These are phyloP conservation scores for Pholis gunnellus DNA, from an alignment of 2,113 vertebrate genomes.

Conservation along the genomic window DNA sequence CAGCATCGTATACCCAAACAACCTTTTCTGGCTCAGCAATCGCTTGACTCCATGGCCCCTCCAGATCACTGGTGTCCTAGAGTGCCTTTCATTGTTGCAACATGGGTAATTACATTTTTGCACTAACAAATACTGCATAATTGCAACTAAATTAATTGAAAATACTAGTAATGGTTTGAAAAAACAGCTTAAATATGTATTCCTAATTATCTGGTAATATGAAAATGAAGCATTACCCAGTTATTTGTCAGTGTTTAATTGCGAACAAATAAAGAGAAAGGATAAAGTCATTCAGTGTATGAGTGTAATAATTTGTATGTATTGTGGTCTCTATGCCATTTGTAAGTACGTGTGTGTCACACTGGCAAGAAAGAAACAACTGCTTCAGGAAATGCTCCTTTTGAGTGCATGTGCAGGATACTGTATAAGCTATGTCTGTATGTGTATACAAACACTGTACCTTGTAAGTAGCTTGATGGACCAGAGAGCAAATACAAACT, in stretches of 20 bases:
- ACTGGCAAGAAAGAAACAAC: background rate
- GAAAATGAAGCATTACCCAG: background rate
- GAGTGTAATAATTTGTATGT: slow-evolving; percentile 4
- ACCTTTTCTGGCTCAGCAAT: background rate
- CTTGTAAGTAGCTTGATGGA: slow-evolving; percentile 35
- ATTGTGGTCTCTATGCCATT: background rate
- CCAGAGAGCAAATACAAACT: slow-evolving; percentile 34
- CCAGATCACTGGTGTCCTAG: background rate
- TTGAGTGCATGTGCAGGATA: slow-evolving; percentile 5
- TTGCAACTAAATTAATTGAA: background rate
- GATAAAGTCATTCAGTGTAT: background rate
- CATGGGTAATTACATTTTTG: background rate
- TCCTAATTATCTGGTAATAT: background rate
- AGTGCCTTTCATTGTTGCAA: slow-evolving; percentile 3
- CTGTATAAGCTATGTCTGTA: background rate
- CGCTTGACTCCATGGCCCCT: background rate
- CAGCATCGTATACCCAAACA: background rate
- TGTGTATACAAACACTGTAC: slow-evolving; percentile 17
- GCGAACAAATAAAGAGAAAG: background rate
- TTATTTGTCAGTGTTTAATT: slow-evolving; percentile 7
- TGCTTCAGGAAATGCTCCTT: slow-evolving; percentile 16
- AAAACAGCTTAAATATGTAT: background rate
- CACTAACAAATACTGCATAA: background rate
- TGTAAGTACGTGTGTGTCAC: background rate
- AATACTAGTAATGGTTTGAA: too few species aligned